A percentile compares a stretch with the other conserved stretches of the same genome.
phyloP scores from a whole-genome alignment of 1,140 invertebrate species.

The Lepidostoma basale region DNA sequence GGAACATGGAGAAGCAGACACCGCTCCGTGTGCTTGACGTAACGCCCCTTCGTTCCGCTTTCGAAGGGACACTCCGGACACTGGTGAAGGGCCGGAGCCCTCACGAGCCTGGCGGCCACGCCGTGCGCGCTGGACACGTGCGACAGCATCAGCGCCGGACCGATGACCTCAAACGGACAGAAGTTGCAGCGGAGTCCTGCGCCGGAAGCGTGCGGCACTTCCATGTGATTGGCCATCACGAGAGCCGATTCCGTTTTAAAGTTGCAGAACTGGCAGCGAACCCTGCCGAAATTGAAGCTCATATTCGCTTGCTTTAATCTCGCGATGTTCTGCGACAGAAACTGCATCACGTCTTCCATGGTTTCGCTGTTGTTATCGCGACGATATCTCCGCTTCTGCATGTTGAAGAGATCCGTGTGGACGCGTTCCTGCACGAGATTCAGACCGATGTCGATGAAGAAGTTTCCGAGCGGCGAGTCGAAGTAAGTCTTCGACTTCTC shows the following conservation, averaged over 20 bases:
- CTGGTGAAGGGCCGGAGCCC: no score
- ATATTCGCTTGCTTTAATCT: neutral
- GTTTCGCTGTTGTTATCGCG: no score
- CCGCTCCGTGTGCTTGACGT: no score
- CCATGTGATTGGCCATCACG: conserved; percentile 22
- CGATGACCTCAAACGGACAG: no score
- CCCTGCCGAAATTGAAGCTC: neutral
- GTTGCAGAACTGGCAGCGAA: conserved; percentile 15
- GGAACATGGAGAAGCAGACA: no score
- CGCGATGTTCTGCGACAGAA: conserved; percentile 4
- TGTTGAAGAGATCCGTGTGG: neutral
- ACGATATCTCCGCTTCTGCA: conserved; percentile 2
- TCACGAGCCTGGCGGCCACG: no score
- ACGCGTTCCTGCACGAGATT: conserved; percentile 15
- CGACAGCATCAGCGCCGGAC: no score
- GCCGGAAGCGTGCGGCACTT: conserved; percentile 6
- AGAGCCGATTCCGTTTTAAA: conserved; percentile 12
- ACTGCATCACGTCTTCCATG: conserved; percentile 6
- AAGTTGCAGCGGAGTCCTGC: no score
- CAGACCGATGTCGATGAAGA: conserved; percentile 9
- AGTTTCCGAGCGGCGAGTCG: neutral
- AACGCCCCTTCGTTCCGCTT: no score
- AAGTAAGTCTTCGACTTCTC: neutral
- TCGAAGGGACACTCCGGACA: no score
- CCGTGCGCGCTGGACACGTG: no score